Conservation (phyloP, 2,797 vertebrate genomes). For the Eleutherodactylus coqui region DNA sequence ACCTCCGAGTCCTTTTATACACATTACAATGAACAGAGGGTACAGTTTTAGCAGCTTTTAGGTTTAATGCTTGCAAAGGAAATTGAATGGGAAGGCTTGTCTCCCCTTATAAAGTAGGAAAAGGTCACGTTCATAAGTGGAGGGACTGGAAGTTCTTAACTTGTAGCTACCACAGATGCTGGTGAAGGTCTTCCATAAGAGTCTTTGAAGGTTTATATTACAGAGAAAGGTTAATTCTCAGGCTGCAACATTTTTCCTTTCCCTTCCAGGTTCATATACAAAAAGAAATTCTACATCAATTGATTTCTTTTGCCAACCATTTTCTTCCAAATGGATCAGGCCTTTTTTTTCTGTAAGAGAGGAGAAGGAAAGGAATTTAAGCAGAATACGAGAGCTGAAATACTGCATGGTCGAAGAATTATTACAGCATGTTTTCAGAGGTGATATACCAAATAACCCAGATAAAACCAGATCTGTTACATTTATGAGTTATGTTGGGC, state of each 20-base stretch:
- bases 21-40: slow-evolving; percentile 47
- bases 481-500: background rate
- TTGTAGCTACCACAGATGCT: slow-evolving; percentile 44
- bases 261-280: slow-evolving; percentile 42
- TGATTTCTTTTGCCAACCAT: slow-evolving; percentile 31
- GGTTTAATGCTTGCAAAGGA: slow-evolving; percentile 33
- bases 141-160: slow-evolving; percentile 49
- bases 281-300: slow-evolving; percentile 53
- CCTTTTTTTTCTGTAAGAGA: background rate
- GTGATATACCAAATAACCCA: background rate
- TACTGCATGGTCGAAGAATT: background rate
- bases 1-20: slow-evolving; percentile 13
- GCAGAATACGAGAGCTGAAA: slow-evolving; percentile 4
- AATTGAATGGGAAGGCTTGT: slow-evolving; percentile 48
- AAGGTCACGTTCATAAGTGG: slow-evolving; percentile 49
- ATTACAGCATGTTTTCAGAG: background rate
- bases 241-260: slow-evolving; percentile 43
- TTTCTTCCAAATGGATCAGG: slow-evolving; percentile 35
- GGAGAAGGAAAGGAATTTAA: background rate
- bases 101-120: slow-evolving; percentile 49
- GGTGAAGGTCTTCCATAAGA: slow-evolving; percentile 48
- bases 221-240: slow-evolving; percentile 59
- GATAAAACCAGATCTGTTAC: background rate
- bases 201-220: slow-evolving; percentile 57
- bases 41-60: slow-evolving; percentile 32